Percentiles rank a stretch among this genome's conserved stretches.
phyloP scores from a whole-genome alignment of 1,140 invertebrate genomes.

The Tribolium madens region DNA sequence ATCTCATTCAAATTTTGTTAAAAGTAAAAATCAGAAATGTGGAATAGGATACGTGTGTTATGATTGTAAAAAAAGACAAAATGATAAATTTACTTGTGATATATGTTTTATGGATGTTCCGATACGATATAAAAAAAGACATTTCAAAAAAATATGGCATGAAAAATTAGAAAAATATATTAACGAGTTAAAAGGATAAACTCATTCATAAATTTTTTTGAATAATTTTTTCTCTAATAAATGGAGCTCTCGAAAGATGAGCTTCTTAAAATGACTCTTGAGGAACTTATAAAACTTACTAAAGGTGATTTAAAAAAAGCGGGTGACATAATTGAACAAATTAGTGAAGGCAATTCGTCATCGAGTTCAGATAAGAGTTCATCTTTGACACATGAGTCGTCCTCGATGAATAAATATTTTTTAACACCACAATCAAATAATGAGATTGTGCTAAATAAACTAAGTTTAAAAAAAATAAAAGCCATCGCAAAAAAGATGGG shows the following conservation, averaged over 20 bases:
- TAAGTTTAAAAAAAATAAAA: conserved; percentile 42
- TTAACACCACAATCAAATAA: conserved; percentile 43
- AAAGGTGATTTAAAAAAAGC: conserved; percentile 43
- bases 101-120: conserved; percentile 36
- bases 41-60: conserved; percentile 39
- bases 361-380: neutral
- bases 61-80: conserved; percentile 38
- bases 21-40: conserved; percentile 39
- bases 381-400: neutral
- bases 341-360: conserved; percentile 33
- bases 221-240: conserved; percentile 45
- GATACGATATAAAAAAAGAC: conserved; percentile 40
- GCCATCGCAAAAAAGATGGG: conserved; percentile 11
- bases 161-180: conserved; percentile 44
- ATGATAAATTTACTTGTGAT: conserved; percentile 46
- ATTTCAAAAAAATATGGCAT: conserved; percentile 44
- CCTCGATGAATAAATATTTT: conserved; percentile 44
- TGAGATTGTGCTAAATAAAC: conserved; percentile 43
- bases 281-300: conserved; percentile 46
- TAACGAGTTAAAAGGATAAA: conserved; percentile 29
- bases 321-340: conserved; percentile 46
- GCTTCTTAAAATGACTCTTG: conserved; percentile 44
- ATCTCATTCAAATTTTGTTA: conserved; percentile 45
- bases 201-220: conserved; percentile 42
- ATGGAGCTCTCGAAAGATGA: conserved; percentile 38